Conservation (phyloP, 2,888 invertebrate genomes). For the Brachyopa scutellaris region DNA sequence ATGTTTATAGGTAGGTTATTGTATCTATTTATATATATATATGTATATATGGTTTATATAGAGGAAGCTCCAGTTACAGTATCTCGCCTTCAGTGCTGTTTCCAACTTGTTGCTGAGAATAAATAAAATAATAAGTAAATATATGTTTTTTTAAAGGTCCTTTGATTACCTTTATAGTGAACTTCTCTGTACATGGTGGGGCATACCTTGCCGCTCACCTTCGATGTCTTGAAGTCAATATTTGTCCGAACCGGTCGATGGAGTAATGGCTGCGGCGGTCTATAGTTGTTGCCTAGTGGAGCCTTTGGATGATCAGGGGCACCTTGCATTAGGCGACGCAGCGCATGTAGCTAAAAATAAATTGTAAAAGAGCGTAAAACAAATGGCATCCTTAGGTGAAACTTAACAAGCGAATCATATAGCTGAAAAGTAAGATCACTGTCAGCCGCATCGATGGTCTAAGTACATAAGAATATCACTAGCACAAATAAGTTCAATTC, state of each 20-base stretch:
- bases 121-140: slow-evolving; percentile 29
- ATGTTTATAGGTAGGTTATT: slow-evolving; percentile 62
- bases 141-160: background rate
- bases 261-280: slow-evolving; percentile 95
- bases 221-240: slow-evolving; percentile 93
- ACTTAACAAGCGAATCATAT: too few relatives aligned
- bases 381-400: too few relatives aligned
- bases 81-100: slow-evolving; percentile 85
- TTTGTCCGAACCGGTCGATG: slow-evolving; percentile 97
- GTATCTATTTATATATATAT: slow-evolving; percentile 39
- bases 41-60: slow-evolving; percentile 58
- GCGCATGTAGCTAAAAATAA: slow-evolving; percentile 87
- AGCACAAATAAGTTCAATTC: too few relatives aligned
- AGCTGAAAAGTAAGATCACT: too few relatives aligned
- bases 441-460: too few relatives aligned
- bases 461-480: too few relatives aligned
- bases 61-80: slow-evolving; percentile 71
- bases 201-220: slow-evolving; percentile 91
- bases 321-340: slow-evolving; percentile 94
- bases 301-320: slow-evolving; percentile 93
- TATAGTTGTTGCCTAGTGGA: slow-evolving; percentile 96
- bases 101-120: slow-evolving; percentile 92
- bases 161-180: slow-evolving; percentile 90
- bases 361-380: too few relatives aligned
- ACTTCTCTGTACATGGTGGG: slow-evolving; percentile 96